phyloP scores from a whole-genome alignment of 1,140 invertebrate species.

The Metopolophium dirhodum region DNA sequence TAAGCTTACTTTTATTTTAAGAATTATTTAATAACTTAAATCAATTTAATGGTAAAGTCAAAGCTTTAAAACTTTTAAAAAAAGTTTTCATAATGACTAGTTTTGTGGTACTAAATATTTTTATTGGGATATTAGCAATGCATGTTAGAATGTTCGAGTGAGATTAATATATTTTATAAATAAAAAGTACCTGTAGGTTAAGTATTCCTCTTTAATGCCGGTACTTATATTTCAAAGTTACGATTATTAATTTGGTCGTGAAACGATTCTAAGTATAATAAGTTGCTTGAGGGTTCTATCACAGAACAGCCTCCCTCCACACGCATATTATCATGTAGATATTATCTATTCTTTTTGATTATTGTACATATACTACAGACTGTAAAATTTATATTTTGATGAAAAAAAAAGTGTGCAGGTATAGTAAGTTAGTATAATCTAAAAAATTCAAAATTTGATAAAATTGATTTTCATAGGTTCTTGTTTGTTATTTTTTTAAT shows the following conservation, averaged over 20 bases:
- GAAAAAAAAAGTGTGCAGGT: no score
- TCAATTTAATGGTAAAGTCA: background rate
- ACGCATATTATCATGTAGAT: no score
- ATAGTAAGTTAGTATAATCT: background rate
- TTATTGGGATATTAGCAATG: background rate
- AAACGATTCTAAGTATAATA: background rate
- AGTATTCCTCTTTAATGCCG: background rate
- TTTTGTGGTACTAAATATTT: background rate
- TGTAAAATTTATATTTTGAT: no score
- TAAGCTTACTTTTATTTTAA: background rate
- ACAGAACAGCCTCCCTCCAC: no score
- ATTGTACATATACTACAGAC: no score
- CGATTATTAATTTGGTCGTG: background rate
- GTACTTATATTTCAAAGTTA: background rate
- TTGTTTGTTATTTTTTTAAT: background rate
- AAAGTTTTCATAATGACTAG: background rate
- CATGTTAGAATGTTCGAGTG: background rate
- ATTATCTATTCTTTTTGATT: no score
- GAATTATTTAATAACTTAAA: slow-evolving; percentile 26
- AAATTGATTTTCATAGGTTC: background rate
- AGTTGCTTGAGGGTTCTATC: no score
- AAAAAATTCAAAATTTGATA: background rate
- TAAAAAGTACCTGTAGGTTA: background rate
- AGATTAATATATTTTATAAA: background rate
- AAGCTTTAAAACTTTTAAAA: background rate